Conservation (phyloP, 2,113 vertebrate species). For the Amblyornis subalaris region DNA sequence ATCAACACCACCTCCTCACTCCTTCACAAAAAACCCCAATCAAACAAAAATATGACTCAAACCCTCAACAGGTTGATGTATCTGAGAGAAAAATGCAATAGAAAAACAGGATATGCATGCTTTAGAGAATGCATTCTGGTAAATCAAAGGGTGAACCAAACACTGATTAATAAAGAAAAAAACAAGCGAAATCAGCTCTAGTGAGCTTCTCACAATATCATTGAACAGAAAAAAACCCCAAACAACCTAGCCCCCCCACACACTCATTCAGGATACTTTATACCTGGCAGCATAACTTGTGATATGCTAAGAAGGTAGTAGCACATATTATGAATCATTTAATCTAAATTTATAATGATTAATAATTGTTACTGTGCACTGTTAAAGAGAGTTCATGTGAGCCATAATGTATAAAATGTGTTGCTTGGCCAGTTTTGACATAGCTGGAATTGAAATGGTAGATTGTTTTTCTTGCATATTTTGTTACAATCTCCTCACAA, state of each 20-base stretch:
- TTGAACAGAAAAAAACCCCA: fast-evolving
- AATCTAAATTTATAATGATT: background rate
- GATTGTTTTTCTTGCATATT: background rate
- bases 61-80: background rate
- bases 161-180: background rate
- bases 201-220: background rate
- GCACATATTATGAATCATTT: background rate
- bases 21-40: fast-evolving
- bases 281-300: background rate
- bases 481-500: background rate
- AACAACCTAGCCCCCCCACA: background rate
- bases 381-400: background rate
- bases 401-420: background rate
- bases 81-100: background rate
- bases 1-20: fast-evolving
- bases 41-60: background rate
- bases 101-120: background rate
- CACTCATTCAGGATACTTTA: background rate
- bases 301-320: background rate
- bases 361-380: background rate
- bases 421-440: background rate
- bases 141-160: background rate
- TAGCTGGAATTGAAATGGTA: background rate
- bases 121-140: background rate
- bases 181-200: background rate